phyloP scores from a whole-genome alignment of 2,888 invertebrate species.

The Zootermopsis nevadensis region DNA sequence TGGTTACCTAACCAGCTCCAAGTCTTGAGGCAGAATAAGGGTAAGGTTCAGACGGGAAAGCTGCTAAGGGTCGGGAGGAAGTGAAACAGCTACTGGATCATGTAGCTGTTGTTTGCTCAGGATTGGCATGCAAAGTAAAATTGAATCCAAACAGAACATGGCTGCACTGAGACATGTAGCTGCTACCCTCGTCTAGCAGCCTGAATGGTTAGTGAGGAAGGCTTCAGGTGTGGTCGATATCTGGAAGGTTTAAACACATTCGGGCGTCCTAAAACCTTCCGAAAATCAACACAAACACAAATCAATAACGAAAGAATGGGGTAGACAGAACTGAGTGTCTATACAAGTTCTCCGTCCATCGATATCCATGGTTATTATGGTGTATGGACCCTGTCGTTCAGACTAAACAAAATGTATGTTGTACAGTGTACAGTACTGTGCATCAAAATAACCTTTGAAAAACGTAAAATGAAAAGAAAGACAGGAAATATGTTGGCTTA shows the following conservation, averaged over 20 bases:
- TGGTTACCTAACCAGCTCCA: constrained; percentile 24
- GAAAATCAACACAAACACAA: too few relatives aligned
- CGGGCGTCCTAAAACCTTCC: neutral
- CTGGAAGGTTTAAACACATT: neutral
- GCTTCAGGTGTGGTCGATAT: neutral
- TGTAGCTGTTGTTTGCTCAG: constrained; percentile 45
- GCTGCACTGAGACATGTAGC: constrained; percentile 38
- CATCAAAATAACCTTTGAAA: too few relatives aligned
- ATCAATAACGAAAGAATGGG: too few relatives aligned
- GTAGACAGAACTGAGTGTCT: too few relatives aligned
- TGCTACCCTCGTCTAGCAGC: constrained; percentile 8
- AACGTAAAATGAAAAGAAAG: too few relatives aligned
- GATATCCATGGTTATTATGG: too few relatives aligned
- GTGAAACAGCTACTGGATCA: constrained; percentile 17
- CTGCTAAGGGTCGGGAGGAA: neutral
- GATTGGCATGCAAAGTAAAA: constrained; percentile 50
- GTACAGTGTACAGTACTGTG: too few relatives aligned
- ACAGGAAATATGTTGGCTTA: too few relatives aligned
- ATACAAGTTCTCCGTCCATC: too few relatives aligned
- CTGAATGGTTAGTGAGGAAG: constrained; percentile 14
- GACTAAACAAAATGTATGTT: too few relatives aligned
- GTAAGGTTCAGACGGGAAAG: constrained; percentile 12
- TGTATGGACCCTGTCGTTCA: too few relatives aligned
- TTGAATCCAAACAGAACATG: constrained; percentile 48
- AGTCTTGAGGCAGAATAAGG: constrained; percentile 32